phyloP scores from a whole-genome alignment of 37 sponge, comb jelly and placozoan species.

The Mnemiopsis leidyi region DNA sequence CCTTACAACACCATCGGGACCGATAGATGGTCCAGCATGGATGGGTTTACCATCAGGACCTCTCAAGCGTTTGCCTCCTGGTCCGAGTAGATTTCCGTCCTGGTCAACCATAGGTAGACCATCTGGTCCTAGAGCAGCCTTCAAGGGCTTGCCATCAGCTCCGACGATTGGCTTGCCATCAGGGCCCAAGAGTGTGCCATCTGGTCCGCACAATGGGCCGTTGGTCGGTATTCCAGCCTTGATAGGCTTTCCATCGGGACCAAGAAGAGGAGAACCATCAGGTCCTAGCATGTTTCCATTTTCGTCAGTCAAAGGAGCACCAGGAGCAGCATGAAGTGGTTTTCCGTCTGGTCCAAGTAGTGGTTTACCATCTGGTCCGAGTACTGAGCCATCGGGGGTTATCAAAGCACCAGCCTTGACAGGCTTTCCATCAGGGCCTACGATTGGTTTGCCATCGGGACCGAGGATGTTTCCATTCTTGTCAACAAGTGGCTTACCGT shows the following conservation, averaged over 20 bases:
- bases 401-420: background rate
- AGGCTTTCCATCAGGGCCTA: constrained; percentile 57
- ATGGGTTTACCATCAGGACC: constrained; percentile 26
- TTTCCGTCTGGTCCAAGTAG: constrained; percentile 47
- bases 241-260: constrained; percentile 57
- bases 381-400: background rate
- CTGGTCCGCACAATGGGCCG: constrained; percentile 17
- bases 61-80: background rate
- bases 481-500: constrained; percentile 51
- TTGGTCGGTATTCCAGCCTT: constrained; percentile 5
- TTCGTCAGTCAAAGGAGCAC: constrained; percentile 21
- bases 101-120: constrained; percentile 3
- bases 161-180: constrained; percentile 38
- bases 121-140: constrained; percentile 48
- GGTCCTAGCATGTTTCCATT: constrained; percentile 38
- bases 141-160: constrained; percentile 31
- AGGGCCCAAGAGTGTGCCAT: constrained; percentile 49
- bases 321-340: constrained; percentile 20
- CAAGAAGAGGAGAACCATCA: constrained; percentile 38
- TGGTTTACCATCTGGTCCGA: constrained; percentile 32
- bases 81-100: background rate
- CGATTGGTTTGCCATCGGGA: constrained; percentile 30
- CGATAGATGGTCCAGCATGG: background rate
- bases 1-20: constrained; percentile 24
- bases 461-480: constrained; percentile 39